phyloP scores from a whole-genome alignment of 2,888 invertebrate species.

The Mechanitis messenoides region DNA sequence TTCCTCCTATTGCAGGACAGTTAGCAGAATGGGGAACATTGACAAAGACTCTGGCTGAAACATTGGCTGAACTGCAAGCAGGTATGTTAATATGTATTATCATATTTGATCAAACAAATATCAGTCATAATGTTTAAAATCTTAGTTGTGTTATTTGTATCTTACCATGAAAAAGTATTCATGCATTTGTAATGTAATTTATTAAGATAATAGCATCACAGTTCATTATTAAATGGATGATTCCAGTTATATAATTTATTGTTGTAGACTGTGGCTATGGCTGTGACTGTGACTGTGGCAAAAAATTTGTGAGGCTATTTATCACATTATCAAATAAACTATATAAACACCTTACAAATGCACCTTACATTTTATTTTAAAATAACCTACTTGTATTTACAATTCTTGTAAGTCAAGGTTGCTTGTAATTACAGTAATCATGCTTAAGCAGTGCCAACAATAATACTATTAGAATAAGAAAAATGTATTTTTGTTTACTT shows the following conservation, averaged over 20 bases:
- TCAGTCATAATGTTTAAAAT: neutral
- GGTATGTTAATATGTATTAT: constrained; percentile 38
- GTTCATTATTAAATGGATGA: too few species aligned
- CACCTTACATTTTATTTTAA: neutral
- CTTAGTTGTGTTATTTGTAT: neutral
- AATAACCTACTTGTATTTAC: neutral
- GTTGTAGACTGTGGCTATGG: neutral
- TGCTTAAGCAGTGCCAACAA: neutral
- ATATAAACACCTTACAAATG: too few species aligned
- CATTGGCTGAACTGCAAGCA: constrained; percentile 81
- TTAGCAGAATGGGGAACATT: constrained; percentile 82
- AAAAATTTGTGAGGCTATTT: neutral
- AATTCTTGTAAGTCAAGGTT: neutral
- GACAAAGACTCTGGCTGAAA: constrained; percentile 81
- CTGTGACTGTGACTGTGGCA: too few species aligned
- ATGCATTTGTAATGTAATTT: too few species aligned
- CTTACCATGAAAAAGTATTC: neutral
- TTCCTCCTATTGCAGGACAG: constrained; percentile 80
- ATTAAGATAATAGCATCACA: too few species aligned
- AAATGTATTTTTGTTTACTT: too few species aligned
- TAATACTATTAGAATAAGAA: too few species aligned
- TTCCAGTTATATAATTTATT: too few species aligned
- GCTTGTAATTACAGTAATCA: neutral
- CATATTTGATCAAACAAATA: neutral
- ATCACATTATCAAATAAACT: neutral